Conservation (phyloP, 2,113 vertebrate genomes). For the Ranitomeya imitator region DNA sequence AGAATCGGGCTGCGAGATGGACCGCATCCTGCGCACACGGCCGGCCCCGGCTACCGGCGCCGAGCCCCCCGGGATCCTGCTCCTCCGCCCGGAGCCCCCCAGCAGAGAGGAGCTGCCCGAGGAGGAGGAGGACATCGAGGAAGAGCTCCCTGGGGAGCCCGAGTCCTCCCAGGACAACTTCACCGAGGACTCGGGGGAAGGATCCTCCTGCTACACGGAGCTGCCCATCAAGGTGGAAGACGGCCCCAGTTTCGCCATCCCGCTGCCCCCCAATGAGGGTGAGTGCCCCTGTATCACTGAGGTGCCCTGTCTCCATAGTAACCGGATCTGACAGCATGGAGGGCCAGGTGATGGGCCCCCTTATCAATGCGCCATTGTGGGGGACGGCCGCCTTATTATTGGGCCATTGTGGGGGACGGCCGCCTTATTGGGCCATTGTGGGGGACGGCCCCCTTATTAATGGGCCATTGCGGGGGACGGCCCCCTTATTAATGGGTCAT, state of each 20-base stretch:
- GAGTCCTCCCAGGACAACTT: slow-evolving; percentile 73
- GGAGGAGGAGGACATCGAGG: slow-evolving; percentile 68
- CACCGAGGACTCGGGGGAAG: slow-evolving; percentile 76
- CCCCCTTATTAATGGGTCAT: too few relatives aligned
- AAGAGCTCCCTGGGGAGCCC: slow-evolving; percentile 70
- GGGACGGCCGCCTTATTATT: too few relatives aligned
- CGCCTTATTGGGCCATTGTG: too few relatives aligned
- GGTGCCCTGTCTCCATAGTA: too few relatives aligned
- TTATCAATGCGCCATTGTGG: too few relatives aligned
- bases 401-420: too few relatives aligned
- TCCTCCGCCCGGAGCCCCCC: slow-evolving; percentile 54
- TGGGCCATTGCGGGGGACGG: too few relatives aligned
- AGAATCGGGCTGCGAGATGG: too few relatives aligned
- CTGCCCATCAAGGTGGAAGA: slow-evolving; percentile 84
- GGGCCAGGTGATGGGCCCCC: too few relatives aligned
- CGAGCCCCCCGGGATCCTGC: slow-evolving; percentile 57
- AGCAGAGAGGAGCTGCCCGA: slow-evolving; percentile 30
- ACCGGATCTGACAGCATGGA: too few relatives aligned
- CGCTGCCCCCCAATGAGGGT: slow-evolving; percentile 77
- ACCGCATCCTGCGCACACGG: slow-evolving; percentile 80
- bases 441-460: too few relatives aligned
- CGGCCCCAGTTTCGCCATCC: slow-evolving; percentile 77
- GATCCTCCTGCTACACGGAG: slow-evolving; percentile 76
- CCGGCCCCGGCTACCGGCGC: slow-evolving; percentile 48
- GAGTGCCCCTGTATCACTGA: slow-evolving; percentile 61